A percentile compares a stretch with the other conserved stretches of the same genome.
These are phyloP conservation scores for Crambe crambe DNA, from an alignment of 37 sponge, comb jelly and placozoan species.

Conservation along the genomic window DNA sequence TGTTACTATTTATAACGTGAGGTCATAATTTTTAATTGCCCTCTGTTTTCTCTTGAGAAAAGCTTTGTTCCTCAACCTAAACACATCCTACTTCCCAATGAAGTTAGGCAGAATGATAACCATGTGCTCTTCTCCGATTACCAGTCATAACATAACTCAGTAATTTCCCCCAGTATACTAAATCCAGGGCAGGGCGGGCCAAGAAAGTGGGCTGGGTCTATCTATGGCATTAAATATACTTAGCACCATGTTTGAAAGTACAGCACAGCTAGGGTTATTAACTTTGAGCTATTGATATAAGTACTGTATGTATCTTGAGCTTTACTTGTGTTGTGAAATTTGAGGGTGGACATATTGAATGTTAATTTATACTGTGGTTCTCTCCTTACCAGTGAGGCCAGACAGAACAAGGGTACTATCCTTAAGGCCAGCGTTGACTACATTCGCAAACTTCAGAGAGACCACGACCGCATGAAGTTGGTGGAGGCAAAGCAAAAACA, in stretches of 20 bases:
- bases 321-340: not conserved
- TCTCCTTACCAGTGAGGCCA: slow-evolving; percentile 68
- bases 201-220: no score
- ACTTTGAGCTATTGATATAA: not conserved
- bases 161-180: no score
- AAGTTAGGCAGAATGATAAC: no score
- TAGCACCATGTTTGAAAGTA: not conserved
- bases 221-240: no score
- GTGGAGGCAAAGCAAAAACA: slow-evolving; percentile 68
- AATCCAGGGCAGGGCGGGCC: no score
- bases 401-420: slow-evolving; percentile 93
- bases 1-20: not conserved
- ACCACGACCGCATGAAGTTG: slow-evolving; percentile 36
- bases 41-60: no score
- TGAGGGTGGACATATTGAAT: not conserved
- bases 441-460: slow-evolving; percentile 83
- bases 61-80: no score
- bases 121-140: no score
- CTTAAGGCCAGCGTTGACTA: slow-evolving; percentile 93
- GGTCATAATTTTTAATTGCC: not conserved
- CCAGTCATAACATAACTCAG: no score
- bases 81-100: no score
- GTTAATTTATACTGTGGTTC: not conserved
- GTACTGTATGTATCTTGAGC: not conserved
- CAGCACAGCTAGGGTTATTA: not conserved